A percentile compares a stretch with the other conserved stretches of the same genome.
Evolutionary conservation across 2,888 invertebrate species (phyloP).

Genomic region (Ennomos quercinarius): DNA sequence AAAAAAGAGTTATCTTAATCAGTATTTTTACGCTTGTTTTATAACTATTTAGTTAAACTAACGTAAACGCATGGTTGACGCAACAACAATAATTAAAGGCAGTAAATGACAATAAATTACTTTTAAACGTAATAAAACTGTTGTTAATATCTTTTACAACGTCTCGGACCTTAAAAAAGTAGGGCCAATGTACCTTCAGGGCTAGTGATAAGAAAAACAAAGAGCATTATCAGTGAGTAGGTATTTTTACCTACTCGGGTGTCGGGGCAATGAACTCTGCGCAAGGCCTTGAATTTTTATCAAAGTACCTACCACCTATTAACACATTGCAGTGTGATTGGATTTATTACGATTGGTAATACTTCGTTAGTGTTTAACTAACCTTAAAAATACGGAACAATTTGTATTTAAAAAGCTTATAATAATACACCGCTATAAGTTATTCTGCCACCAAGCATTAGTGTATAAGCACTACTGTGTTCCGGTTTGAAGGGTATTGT

Average conservation of each 20-base stretch:
- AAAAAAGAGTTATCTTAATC: too few species aligned
- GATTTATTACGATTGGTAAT: constrained; percentile 3
- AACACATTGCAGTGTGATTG: constrained; percentile 4
- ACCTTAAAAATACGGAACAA: too few species aligned
- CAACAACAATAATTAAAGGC: constrained; percentile 2
- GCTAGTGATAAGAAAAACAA: constrained; percentile 68
- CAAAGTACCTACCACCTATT: constrained; percentile 17
- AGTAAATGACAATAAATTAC: constrained; percentile 30
- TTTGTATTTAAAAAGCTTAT: too few species aligned
- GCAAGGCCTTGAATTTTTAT: constrained; percentile 54
- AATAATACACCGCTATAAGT: too few species aligned
- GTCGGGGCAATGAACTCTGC: constrained; percentile 40
- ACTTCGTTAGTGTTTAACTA: constrained; percentile 1
- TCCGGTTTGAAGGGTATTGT: too few species aligned
- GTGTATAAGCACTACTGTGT: too few species aligned
- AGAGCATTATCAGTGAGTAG: constrained; percentile 59
- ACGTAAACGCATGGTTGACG: too few species aligned
- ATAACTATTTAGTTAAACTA: too few species aligned
- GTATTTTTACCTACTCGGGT: constrained; percentile 45
- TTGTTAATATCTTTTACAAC: constrained; percentile 40
- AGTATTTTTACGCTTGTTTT: too few species aligned
- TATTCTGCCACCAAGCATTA: too few species aligned
- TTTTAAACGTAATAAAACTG: constrained; percentile 41
- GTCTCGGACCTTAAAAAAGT: constrained; percentile 61
- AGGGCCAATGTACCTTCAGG: constrained; percentile 75